phyloP scores from a whole-genome alignment of 2,888 invertebrate genomes.

The Caenorhabditis sp. region DNA sequence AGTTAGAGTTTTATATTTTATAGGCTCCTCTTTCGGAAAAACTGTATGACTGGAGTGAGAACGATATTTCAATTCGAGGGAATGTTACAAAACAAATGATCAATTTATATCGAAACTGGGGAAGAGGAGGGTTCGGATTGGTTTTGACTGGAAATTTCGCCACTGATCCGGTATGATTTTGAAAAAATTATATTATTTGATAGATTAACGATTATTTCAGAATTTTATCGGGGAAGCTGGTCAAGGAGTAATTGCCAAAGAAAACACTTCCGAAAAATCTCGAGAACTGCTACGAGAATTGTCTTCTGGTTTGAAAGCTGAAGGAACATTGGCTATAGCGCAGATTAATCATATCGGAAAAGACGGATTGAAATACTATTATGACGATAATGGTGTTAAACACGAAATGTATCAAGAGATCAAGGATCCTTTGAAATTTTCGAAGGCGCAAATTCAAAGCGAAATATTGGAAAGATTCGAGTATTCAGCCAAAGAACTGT shows the following conservation, averaged over 20 bases:
- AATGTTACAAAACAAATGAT: conserved; percentile 43
- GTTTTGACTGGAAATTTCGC: conserved; percentile 54
- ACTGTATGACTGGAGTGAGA: conserved; percentile 33
- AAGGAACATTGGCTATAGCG: conserved; percentile 49
- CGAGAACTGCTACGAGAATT: conserved; percentile 12
- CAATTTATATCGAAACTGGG: conserved; percentile 56
- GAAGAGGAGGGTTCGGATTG: conserved; percentile 56
- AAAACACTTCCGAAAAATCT: conserved; percentile 31
- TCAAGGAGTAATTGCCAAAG: conserved; percentile 45
- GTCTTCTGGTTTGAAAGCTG: conserved; percentile 34
- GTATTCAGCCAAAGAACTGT: conserved; percentile 28
- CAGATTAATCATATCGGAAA: conserved; percentile 46
- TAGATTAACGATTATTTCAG: background rate
- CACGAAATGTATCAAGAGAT: conserved; percentile 7
- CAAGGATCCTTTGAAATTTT: conserved; percentile 26
- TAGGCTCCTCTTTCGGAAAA: conserved; percentile 51
- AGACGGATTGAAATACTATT: conserved; percentile 1
- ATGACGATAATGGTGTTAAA: conserved; percentile 6
- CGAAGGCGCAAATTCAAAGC: conserved; percentile 45
- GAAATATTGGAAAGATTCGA: conserved; percentile 43
- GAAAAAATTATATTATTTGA: too few species aligned
- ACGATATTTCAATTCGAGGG: conserved; percentile 29
- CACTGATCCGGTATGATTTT: conserved; percentile 34
- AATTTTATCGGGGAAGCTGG: conserved; percentile 40
- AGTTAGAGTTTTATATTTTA: conserved; percentile 7